phyloP scores from a whole-genome alignment of 1,140 invertebrate species.

The Chionoecetes opilio region DNA sequence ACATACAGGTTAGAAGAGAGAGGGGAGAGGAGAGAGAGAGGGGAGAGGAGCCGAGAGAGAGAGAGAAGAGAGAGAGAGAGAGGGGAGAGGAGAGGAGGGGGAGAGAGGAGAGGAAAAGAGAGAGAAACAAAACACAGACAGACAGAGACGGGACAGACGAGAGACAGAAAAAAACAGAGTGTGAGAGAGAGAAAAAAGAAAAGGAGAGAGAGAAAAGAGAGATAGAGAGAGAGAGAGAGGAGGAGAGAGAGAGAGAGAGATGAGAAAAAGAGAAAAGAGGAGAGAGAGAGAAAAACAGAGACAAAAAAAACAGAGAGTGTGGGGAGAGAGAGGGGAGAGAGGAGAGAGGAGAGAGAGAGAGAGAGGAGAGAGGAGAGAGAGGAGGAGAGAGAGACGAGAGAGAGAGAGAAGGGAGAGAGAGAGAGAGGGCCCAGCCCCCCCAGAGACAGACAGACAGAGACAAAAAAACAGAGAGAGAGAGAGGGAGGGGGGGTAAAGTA shows the following conservation, averaged over 20 bases:
- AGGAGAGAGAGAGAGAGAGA: no score
- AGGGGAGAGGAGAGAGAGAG: background rate
- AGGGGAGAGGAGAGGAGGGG: background rate
- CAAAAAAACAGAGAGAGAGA: background rate
- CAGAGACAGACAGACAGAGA: background rate
- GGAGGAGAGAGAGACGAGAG: background rate
- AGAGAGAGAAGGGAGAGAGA: no score
- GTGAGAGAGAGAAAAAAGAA: background rate
- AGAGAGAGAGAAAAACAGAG: background rate
- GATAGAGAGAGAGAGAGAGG: background rate
- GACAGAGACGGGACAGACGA: background rate
- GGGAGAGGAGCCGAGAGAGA: background rate
- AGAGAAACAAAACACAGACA: background rate
- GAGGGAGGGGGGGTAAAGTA: background rate
- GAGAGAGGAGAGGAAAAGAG: background rate
- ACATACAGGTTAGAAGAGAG: conserved; percentile 90
- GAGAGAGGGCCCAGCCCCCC: no score
- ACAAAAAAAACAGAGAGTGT: background rate
- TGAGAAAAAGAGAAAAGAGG: background rate
- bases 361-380: background rate
- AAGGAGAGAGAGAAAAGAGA: background rate
- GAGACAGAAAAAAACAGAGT: background rate
- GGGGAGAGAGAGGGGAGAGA: background rate
- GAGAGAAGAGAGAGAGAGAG: background rate
- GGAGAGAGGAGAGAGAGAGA: background rate